Evolutionary conservation across 2,113 vertebrate species (phyloP).

Genomic region (Sphaerodactylus townsendi): DNA sequence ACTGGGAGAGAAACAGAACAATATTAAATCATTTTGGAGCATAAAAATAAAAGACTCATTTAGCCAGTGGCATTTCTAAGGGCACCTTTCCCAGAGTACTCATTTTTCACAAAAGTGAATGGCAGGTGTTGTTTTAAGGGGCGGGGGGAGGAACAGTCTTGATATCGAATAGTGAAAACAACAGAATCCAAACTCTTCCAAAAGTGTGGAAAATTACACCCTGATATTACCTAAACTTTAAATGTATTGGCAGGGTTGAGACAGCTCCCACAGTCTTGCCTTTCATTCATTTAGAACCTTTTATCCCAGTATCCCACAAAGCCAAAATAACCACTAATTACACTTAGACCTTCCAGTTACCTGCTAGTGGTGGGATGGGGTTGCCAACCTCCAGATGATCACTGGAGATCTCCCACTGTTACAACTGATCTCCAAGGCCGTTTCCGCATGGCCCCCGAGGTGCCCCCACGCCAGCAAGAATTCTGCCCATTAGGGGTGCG

Average conservation of each 20-base stretch:
- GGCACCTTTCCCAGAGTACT: slow-evolving; percentile 36
- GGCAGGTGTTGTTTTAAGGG: slow-evolving; percentile 11
- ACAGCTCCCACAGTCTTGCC: neutral
- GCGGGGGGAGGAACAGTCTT: neutral
- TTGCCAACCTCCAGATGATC: too few relatives aligned
- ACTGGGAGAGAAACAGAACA: slow-evolving; percentile 51
- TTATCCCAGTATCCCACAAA: too few relatives aligned
- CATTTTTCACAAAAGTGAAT: slow-evolving; percentile 19
- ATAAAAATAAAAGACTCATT: slow-evolving; percentile 48
- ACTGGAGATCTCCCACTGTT: too few relatives aligned
- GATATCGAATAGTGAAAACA: slow-evolving; percentile 18
- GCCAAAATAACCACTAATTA: too few relatives aligned
- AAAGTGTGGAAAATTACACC: neutral
- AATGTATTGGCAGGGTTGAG: neutral
- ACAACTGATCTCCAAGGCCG: too few relatives aligned
- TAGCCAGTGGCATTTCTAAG: slow-evolving; percentile 31
- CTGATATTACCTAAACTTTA: neutral
- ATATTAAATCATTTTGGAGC: slow-evolving; percentile 56
- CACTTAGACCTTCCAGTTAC: too few relatives aligned
- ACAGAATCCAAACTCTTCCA: neutral
- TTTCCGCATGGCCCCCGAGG: too few relatives aligned
- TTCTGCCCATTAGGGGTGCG: too few relatives aligned
- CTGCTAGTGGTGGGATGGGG: too few relatives aligned
- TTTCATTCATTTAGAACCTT: neutral
- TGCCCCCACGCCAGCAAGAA: too few relatives aligned